Percentiles rank a stretch among this genome's conserved stretches.
Conservation (phyloP, 2,113 vertebrate genomes). For the Hydropotes inermis region DNA sequence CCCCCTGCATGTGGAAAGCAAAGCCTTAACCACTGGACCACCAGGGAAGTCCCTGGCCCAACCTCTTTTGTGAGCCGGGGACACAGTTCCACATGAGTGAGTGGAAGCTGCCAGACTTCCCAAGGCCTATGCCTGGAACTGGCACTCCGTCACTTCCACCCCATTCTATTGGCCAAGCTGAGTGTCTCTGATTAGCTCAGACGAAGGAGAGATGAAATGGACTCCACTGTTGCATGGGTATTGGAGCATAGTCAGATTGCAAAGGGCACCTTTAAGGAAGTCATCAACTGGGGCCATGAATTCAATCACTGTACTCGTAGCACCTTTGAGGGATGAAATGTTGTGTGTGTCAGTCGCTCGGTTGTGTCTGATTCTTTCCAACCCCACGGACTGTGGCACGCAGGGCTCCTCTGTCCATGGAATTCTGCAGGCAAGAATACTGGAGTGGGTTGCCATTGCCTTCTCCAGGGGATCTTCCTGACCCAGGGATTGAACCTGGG, state of each 20-base stretch:
- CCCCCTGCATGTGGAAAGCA: background rate
- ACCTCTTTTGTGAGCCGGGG: background rate
- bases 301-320: accelerated
- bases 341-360: accelerated
- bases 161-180: background rate
- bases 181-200: background rate
- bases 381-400: background rate
- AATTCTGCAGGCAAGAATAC: background rate
- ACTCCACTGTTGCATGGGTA: too few species aligned
- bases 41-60: background rate
- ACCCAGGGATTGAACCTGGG: background rate
- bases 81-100: background rate
- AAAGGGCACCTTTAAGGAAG: background rate
- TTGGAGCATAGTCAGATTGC: accelerated
- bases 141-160: background rate
- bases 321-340: background rate
- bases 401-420: background rate
- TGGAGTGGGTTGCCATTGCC: background rate
- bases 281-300: accelerated
- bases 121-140: background rate
- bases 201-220: background rate
- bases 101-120: background rate
- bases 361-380: background rate
- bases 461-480: background rate
- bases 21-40: background rate